Conservation (phyloP, 2,113 vertebrate genomes). For the Monopterus albus region DNA sequence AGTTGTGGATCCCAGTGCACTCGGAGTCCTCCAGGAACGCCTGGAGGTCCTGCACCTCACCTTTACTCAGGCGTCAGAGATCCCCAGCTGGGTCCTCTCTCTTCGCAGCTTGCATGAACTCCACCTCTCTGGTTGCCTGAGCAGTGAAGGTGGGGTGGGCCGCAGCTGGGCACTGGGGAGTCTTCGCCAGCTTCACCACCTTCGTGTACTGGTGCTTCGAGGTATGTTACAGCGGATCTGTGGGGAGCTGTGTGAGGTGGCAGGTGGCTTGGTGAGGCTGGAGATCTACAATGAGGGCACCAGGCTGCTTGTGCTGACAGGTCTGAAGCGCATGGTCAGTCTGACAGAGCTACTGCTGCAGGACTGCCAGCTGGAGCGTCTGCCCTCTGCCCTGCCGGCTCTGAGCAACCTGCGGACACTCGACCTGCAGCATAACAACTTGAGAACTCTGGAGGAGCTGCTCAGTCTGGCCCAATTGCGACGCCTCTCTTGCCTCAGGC, state of each 20-base stretch:
- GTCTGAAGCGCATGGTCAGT: conserved; percentile 71
- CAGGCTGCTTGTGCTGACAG: conserved; percentile 73
- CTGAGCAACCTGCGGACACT: conserved; percentile 75
- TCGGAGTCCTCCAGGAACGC: conserved; percentile 75
- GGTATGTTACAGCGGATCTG: conserved; percentile 78
- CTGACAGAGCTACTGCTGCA: conserved; percentile 79
- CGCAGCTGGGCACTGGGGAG: conserved; percentile 79
- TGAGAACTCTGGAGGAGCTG: conserved; percentile 81
- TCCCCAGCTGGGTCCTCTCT: conserved; percentile 81
- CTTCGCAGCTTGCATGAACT: conserved; percentile 80
- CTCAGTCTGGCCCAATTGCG: conserved; percentile 78
- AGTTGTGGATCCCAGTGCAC: conserved; percentile 75
- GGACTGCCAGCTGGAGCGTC: conserved; percentile 81
- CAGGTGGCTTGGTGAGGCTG: conserved; percentile 71
- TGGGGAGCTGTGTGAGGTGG: conserved; percentile 76
- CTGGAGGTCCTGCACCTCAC: conserved; percentile 80
- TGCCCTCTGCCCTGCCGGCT: conserved; percentile 76
- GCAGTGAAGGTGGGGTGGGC: conserved; percentile 71
- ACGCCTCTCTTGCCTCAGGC: conserved; percentile 75
- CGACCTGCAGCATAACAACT: conserved; percentile 79
- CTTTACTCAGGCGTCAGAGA: conserved; percentile 78
- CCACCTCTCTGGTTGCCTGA: conserved; percentile 77
- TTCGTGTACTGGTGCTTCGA: conserved; percentile 75
- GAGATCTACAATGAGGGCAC: conserved; percentile 81
- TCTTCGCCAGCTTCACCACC: conserved; percentile 75